These are phyloP conservation scores for Triplophysa tibetana DNA, from an alignment of 2,113 vertebrate genomes.

Conservation along the genomic window DNA sequence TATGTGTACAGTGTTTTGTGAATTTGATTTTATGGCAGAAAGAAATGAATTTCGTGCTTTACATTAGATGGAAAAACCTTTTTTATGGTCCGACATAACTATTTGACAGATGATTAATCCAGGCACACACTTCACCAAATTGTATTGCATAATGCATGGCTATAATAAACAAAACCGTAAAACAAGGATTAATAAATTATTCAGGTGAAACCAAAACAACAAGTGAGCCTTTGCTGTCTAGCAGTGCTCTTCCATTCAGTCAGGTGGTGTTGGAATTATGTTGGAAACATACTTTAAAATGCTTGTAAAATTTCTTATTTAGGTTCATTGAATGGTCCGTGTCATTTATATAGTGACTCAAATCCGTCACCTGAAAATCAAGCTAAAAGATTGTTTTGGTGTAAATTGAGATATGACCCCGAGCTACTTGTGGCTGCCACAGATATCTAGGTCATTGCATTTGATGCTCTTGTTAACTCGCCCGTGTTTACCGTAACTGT, in stretches of 20 bases:
- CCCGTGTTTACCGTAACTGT: neutral
- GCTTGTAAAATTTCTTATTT: constrained; percentile 27
- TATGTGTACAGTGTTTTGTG: too few relatives aligned
- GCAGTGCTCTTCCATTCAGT: neutral
- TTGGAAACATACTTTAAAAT: neutral
- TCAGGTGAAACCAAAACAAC: too few relatives aligned
- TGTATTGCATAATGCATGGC: too few relatives aligned
- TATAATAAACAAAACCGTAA: too few relatives aligned
- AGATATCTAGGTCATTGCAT: constrained; percentile 12
- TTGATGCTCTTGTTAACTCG: neutral
- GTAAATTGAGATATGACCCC: neutral
- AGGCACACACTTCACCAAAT: too few relatives aligned
- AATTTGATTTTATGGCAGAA: too few relatives aligned
- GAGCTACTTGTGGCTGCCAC: neutral
- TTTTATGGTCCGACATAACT: neutral
- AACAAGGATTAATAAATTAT: too few relatives aligned
- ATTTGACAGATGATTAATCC: neutral
- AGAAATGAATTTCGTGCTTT: too few relatives aligned
- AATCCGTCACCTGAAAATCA: constrained; percentile 22
- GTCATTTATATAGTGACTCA: constrained; percentile 11
- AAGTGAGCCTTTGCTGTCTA: too few relatives aligned
- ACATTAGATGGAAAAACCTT: too few relatives aligned
- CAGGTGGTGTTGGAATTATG: neutral
- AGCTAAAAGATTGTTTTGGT: neutral
- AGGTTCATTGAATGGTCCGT: neutral